Evolutionary conservation across 2,888 invertebrate species (phyloP).

Genomic region (Perdita meconis): DNA sequence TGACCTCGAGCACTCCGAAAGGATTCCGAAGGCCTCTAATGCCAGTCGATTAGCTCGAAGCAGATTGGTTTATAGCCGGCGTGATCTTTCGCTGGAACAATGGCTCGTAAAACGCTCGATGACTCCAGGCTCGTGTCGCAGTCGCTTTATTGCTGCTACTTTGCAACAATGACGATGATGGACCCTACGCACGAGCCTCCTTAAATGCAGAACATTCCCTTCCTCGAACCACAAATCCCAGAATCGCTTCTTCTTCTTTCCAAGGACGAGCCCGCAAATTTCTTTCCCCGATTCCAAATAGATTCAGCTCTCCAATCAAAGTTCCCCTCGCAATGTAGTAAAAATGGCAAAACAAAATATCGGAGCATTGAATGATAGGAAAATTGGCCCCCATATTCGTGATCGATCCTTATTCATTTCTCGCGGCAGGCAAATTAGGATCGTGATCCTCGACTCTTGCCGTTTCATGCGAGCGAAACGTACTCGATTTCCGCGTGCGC

Average conservation of each 20-base stretch:
- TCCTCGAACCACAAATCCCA: no score
- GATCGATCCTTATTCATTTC: background rate
- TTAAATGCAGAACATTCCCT: no score
- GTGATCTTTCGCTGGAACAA: slow-evolving; percentile 29
- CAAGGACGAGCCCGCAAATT: no score
- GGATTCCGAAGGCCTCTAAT: slow-evolving; percentile 1
- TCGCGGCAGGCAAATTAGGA: background rate
- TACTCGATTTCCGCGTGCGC: slow-evolving; percentile 49
- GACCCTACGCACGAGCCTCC: background rate
- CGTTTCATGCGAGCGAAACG: slow-evolving; percentile 32
- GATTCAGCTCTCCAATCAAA: no score
- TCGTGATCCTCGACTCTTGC: slow-evolving; percentile 11
- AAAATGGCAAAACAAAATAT: no score
- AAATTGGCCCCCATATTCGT: background rate
- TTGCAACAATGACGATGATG: slow-evolving; percentile 20
- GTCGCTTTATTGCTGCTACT: slow-evolving; percentile 14
- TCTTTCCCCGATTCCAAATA: no score
- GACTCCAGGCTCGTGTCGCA: slow-evolving; percentile 30
- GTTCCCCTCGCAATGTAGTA: no score
- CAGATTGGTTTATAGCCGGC: slow-evolving; percentile 22
- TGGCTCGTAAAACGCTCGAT: slow-evolving; percentile 48
- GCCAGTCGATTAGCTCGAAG: background rate
- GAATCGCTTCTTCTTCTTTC: no score
- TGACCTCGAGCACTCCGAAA: background rate
- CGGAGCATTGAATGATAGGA: no score